A percentile compares a stretch with the other conserved stretches of the same genome.
phyloP scores from a whole-genome alignment of 2,797 vertebrate genomes.

The Eidolon dupreanum region DNA sequence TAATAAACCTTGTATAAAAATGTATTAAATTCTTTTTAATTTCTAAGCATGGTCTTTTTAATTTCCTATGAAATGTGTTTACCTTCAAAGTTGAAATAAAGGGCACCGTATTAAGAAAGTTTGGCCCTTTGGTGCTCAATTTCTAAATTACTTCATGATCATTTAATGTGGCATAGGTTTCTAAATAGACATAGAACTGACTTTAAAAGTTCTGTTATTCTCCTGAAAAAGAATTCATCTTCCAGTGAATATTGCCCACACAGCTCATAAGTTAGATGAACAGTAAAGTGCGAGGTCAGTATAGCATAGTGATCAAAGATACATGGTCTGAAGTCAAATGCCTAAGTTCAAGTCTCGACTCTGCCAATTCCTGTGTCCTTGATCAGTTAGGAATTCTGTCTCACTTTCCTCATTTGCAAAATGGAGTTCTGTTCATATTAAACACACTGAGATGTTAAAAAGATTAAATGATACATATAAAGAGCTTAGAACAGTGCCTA shows the following conservation, averaged over 20 bases:
- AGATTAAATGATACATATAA: background rate
- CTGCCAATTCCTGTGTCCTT: background rate
- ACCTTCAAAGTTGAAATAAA: slow-evolving; percentile 74
- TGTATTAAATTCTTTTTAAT: background rate
- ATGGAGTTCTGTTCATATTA: background rate
- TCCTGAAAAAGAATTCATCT: background rate
- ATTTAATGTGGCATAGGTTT: slow-evolving; percentile 58
- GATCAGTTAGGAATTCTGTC: background rate
- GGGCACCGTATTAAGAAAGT: slow-evolving; percentile 58
- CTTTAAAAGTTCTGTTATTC: background rate
- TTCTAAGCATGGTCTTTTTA: background rate
- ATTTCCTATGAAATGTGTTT: slow-evolving; percentile 55
- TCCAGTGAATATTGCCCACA: background rate
- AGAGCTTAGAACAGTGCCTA: background rate
- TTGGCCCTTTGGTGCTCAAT: slow-evolving; percentile 65
- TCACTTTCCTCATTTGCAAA: background rate
- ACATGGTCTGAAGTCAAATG: background rate
- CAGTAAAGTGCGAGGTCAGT: background rate
- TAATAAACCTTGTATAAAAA: slow-evolving; percentile 17
- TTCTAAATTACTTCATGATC: slow-evolving; percentile 68
- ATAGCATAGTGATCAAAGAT: background rate
- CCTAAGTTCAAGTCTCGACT: background rate
- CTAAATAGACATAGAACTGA: background rate
- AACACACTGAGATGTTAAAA: background rate
- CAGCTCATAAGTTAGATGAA: background rate